Evolutionary conservation across 2,113 vertebrate species (phyloP).

Genomic region (Ailuropoda melanoleuca): DNA sequence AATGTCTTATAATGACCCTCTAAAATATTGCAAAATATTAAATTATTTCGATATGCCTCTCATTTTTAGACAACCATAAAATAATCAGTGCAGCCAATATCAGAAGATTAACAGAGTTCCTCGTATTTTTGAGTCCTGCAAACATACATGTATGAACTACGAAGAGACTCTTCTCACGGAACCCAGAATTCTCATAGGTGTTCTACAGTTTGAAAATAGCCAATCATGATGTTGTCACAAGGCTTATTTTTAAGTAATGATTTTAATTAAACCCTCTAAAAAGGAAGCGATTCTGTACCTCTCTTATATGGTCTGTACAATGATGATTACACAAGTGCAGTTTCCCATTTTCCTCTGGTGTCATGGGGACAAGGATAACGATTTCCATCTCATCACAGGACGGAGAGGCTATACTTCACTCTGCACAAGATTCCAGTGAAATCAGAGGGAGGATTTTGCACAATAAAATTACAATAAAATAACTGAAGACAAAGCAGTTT

Average conservation of each 20-base stretch:
- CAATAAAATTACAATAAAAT: slow-evolving; percentile 43
- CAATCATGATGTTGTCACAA: slow-evolving; percentile 56
- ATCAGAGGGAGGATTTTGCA: slow-evolving; percentile 12
- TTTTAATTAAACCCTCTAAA: slow-evolving; percentile 74
- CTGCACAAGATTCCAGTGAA: background rate
- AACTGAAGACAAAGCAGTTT: slow-evolving; percentile 26
- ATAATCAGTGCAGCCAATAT: background rate
- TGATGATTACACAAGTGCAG: slow-evolving; percentile 51
- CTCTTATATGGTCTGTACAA: slow-evolving; percentile 32
- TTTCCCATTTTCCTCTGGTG: slow-evolving; percentile 55
- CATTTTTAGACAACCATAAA: slow-evolving; percentile 55
- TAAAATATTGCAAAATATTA: slow-evolving; percentile 68
- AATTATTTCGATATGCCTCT: slow-evolving; percentile 55
- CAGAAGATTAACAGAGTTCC: background rate
- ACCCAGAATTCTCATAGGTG: slow-evolving; percentile 73
- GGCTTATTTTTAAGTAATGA: slow-evolving; percentile 74
- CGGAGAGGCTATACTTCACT: slow-evolving; percentile 31
- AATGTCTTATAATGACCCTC: slow-evolving; percentile 54
- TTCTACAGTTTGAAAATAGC: slow-evolving; percentile 60
- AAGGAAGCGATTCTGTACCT: slow-evolving; percentile 37
- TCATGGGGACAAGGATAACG: slow-evolving; percentile 53
- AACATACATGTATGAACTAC: background rate
- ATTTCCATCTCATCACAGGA: slow-evolving; percentile 64
- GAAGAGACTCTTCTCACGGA: slow-evolving; percentile 13
- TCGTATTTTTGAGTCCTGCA: slow-evolving; percentile 60